A percentile compares a stretch with the other conserved stretches of the same genome.
Evolutionary conservation across 2,113 vertebrate species (phyloP).

Genomic region (Corythoichthys intestinalis): DNA sequence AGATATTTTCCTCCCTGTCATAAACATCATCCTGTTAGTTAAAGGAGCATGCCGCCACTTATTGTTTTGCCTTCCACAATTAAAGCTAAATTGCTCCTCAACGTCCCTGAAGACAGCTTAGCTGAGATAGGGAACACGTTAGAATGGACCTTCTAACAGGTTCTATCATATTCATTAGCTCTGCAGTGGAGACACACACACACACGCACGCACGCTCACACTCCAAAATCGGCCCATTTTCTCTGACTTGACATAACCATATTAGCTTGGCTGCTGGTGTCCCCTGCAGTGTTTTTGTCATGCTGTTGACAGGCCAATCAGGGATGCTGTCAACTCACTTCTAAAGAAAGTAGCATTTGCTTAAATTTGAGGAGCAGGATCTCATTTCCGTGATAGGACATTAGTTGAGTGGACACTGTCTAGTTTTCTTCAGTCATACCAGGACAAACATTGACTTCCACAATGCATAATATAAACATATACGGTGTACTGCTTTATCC

Average conservation of each 20-base stretch:
- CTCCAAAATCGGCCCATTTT: background rate
- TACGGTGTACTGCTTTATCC: background rate
- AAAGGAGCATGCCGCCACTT: slow-evolving; percentile 22
- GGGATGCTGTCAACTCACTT: slow-evolving; percentile 24
- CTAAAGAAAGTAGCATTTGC: slow-evolving; percentile 19
- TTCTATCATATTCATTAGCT: slow-evolving; percentile 20
- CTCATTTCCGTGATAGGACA: slow-evolving; percentile 7
- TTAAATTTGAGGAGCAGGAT: slow-evolving; percentile 12
- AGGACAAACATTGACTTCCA: background rate
- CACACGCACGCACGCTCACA: background rate
- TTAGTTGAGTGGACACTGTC: slow-evolving; percentile 4
- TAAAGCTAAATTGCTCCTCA: slow-evolving; percentile 49
- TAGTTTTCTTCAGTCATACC: background rate
- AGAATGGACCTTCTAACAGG: slow-evolving; percentile 20
- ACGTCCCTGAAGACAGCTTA: slow-evolving; percentile 50
- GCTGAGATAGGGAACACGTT: slow-evolving; percentile 21
- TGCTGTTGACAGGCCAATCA: slow-evolving; percentile 20
- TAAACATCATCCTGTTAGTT: slow-evolving; percentile 24
- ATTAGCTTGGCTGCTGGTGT: background rate
- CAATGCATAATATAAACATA: background rate
- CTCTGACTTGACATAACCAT: slow-evolving; percentile 1
- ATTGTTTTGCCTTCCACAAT: slow-evolving; percentile 51
- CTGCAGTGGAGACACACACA: slow-evolving; percentile 3
- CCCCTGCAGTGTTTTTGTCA: slow-evolving; percentile 14
- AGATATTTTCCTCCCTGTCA: slow-evolving; percentile 9